phyloP scores from a whole-genome alignment of 30 jellyfish, hydroid and myxozoan genomes.

The Chironex yamaguchii region DNA sequence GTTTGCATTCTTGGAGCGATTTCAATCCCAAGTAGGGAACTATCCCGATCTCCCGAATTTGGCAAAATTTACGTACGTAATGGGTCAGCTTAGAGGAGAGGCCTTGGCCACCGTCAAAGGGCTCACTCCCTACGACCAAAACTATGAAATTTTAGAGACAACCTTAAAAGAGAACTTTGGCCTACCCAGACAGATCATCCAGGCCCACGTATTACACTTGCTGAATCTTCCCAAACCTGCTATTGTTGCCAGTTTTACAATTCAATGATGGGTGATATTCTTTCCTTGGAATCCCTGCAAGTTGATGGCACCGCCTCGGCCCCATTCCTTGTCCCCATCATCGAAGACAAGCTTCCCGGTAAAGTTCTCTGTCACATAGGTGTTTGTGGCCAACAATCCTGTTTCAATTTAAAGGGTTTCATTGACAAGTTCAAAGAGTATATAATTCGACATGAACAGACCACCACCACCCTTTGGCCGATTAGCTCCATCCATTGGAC shows the following conservation, averaged over 20 bases:
- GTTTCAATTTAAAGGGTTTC: slow-evolving; percentile 4
- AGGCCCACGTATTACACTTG: slow-evolving; percentile 22
- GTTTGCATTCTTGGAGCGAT: slow-evolving; percentile 57
- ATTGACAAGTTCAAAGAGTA: slow-evolving; percentile 24
- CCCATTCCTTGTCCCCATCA: slow-evolving; percentile 30
- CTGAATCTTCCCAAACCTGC: slow-evolving; percentile 37
- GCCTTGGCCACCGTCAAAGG: slow-evolving; percentile 40
- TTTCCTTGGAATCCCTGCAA: slow-evolving; percentile 19
- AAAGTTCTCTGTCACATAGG: slow-evolving; percentile 33
- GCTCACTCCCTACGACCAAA: slow-evolving; percentile 39
- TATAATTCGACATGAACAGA: slow-evolving; percentile 17
- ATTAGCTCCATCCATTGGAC: too few relatives aligned
- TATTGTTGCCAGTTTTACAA: slow-evolving; percentile 21
- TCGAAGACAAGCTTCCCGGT: slow-evolving; percentile 58
- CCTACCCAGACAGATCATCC: slow-evolving; percentile 38
- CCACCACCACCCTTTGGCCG: slow-evolving; percentile 22
- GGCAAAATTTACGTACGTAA: slow-evolving; percentile 21
- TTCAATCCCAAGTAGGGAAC: slow-evolving; percentile 58
- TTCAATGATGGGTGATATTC: slow-evolving; percentile 53
- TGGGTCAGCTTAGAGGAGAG: slow-evolving; percentile 49
- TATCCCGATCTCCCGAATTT: slow-evolving; percentile 40
- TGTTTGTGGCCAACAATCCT: background rate
- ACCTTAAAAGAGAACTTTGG: slow-evolving; percentile 42
- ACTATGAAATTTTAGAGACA: slow-evolving; percentile 5
- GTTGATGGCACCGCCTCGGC: slow-evolving; percentile 48